Evolutionary conservation across 2,888 invertebrate species (phyloP), one percentile per base, ranked within the genome.

Genomic region (Cheilosia urbana): DNA sequence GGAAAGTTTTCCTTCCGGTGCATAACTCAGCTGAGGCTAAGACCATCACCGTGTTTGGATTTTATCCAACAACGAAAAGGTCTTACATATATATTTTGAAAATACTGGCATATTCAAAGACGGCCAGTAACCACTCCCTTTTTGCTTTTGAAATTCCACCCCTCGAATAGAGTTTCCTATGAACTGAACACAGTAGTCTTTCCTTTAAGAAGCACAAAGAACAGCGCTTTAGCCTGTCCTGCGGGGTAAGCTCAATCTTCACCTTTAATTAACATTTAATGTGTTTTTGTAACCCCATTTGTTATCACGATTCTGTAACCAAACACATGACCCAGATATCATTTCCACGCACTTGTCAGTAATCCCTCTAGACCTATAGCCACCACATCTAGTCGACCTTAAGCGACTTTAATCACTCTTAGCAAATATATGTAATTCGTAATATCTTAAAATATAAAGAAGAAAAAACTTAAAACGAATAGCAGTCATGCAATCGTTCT

Each of bases 291-390:
- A 75, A 53, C 79, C 83, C 45, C 79, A 60, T 69, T 79, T 11
- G 19, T 65, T n/a, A n/a, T 34, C 57, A 69, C 37, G 75, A 57
- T 42, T 62, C 40, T 42, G 24, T 37, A 42, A 60, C 30, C 51
- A 9, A 47, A 57, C 63, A 63, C 71, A 69, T 84, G 84, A 84
- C 84, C 84, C 71, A 84, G 58, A 58, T 84, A 34, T 21, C 21
- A 77, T 42, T 72, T 66, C 60, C 72, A 83, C 66, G 82, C 78
- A 83, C 66, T 51, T 6, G 5, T 66, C 55, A 71, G 49, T 19
- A 63, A 30, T 71, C 71, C 47, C 40, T 62, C 66, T 65, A 21
- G 49, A 34, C 55, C 66, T 65, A 21, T 42, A 34, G n/a, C 51
- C 63, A 55, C 37, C 17, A 27, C 42, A 37, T 4, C 27, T 57